These are phyloP conservation scores for Brenthis daphne DNA, from an alignment of 2,888 invertebrate species.

Conservation along the genomic window DNA sequence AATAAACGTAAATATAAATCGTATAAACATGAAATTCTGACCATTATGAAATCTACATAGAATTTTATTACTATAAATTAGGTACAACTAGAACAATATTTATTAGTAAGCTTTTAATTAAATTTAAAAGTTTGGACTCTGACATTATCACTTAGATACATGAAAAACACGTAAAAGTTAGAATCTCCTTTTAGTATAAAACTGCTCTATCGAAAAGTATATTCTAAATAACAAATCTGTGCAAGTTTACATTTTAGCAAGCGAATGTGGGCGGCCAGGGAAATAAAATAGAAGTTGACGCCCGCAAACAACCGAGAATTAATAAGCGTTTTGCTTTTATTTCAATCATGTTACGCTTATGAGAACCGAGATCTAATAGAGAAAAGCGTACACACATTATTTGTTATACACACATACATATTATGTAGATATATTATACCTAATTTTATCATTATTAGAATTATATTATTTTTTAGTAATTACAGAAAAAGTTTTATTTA, in stretches of 20 bases:
- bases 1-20: constrained; percentile 19
- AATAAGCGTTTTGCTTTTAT: constrained; percentile 34
- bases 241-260: constrained; percentile 18
- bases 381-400: too few species aligned
- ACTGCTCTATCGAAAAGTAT: not conserved
- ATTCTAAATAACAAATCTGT: constrained; percentile 16
- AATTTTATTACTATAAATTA: not conserved
- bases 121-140: too few species aligned
- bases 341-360: constrained; percentile 20
- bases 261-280: constrained; percentile 38
- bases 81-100: too few species aligned
- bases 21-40: constrained; percentile 10
- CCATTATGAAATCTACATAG: constrained; percentile 17
- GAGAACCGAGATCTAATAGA: not conserved
- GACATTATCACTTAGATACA: too few species aligned
- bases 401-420: not conserved
- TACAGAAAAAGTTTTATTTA: too few species aligned
- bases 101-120: too few species aligned
- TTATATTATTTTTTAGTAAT: too few species aligned
- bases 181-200: too few species aligned
- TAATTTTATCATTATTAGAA: too few species aligned
- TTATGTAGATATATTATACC: too few species aligned
- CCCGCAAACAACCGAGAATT: constrained; percentile 33
- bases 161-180: too few species aligned
- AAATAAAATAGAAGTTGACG: constrained; percentile 38